Base-by-base conservation (phyloP, 2,797 vertebrate species). In the Sebastes itinus region DNA sequence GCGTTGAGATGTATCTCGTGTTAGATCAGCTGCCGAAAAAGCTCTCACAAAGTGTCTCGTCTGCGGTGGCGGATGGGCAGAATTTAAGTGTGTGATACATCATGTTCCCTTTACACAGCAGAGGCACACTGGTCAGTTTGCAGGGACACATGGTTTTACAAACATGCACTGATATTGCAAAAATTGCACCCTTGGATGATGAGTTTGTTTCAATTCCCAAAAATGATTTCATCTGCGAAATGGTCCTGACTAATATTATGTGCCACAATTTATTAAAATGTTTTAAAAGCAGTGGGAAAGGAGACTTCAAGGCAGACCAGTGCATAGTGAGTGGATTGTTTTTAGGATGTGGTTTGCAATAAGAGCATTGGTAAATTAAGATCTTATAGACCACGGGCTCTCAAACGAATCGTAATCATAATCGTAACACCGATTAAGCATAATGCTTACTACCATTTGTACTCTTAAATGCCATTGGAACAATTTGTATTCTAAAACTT, bases 11-110 rank as follows among this genome's bases (percentile, higher is more conserved):
- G 65, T 49, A 77, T 81, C 72, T 78, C 0, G 4, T 20, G 8
- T 75, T 30, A 33, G 72, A 78, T 78, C 81, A 67, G 65, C 64
- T 59, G 61, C 72, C 49, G 25, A 16, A 72, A 84, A 64, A 66
- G 12, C 62, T 78, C 18, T 72, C 27, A 5, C 67, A 74, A 20
- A 49, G 10, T n/a, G 42, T 52, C 22, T n/a, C 42, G 58, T 77
- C 78, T 12, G 16, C n/a, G 4, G 14, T 46, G 60, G 77, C 76
- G 59, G 56, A 73, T 58, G 72, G 16, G 38, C 23, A 78, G 73
- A 72, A 79, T 59, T 52, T 33, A 42, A 71, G 55, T 52, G 18
- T 30, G 78, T 22, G 32, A 85, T 77, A 18, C 42, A 38, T 66
- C 42, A 55, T 54, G 58, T 72, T 69, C 25, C 14, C 35, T 23